These are phyloP conservation scores for Drosophila saltans DNA, from an alignment of 1,140 invertebrate genomes.

Conservation along the genomic window DNA sequence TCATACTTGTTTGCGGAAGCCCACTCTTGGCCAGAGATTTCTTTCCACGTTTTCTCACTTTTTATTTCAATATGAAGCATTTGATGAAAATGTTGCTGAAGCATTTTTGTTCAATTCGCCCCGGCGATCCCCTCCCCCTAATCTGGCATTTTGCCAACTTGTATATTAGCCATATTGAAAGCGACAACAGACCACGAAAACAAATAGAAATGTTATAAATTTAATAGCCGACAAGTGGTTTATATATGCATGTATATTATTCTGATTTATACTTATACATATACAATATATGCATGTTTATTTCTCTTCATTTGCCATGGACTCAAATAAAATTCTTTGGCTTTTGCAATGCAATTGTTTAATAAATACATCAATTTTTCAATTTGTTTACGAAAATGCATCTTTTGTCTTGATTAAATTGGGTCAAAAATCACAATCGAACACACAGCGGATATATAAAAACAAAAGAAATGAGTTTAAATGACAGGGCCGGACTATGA, in stretches of 20 bases:
- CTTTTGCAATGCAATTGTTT: slow-evolving; percentile 4
- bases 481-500: neutral
- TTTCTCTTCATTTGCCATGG: slow-evolving; percentile 7
- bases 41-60: neutral
- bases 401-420: slow-evolving; percentile 8
- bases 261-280: neutral
- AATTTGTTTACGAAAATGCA: slow-evolving; percentile 4
- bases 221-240: slow-evolving; percentile 57
- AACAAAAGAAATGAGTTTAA: neutral
- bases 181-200: slow-evolving; percentile 44
- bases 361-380: neutral
- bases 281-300: neutral
- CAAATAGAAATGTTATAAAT: slow-evolving; percentile 49
- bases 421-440: slow-evolving; percentile 2
- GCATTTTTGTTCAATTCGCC: neutral
- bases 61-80: slow-evolving; percentile 1
- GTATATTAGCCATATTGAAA: slow-evolving; percentile 8
- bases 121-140: neutral
- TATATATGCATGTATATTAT: slow-evolving; percentile 44
- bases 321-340: slow-evolving; percentile 4
- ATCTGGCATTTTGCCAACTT: slow-evolving; percentile 7
- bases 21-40: slow-evolving; percentile 7
- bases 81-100: slow-evolving; percentile 9
- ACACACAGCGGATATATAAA: neutral
- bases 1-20: neutral